phyloP scores from a whole-genome alignment of 2,888 invertebrate genomes.

The Morpho helenor region DNA sequence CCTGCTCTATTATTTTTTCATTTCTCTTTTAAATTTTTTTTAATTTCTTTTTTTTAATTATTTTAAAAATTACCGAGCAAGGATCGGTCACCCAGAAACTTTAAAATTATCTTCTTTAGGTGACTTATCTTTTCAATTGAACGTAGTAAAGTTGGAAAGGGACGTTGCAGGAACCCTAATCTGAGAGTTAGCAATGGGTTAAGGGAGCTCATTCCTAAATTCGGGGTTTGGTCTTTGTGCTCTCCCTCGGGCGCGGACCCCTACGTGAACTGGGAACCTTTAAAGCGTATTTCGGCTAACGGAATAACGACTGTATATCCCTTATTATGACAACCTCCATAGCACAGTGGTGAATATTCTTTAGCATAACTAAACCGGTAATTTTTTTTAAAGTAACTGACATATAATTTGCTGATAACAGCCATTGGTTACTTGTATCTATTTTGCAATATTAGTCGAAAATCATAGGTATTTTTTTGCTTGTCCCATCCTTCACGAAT shows the following conservation, averaged over 20 bases:
- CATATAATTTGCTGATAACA: too few relatives aligned
- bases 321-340: not conserved
- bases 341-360: not conserved
- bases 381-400: too few relatives aligned
- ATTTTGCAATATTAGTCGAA: too few relatives aligned
- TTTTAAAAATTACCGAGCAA: too few relatives aligned
- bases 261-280: slow-evolving; percentile 22
- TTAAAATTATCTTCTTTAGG: too few relatives aligned
- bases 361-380: too few relatives aligned
- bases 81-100: too few relatives aligned
- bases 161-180: slow-evolving; percentile 44
- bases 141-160: slow-evolving; percentile 7
- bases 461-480: too few relatives aligned
- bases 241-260: slow-evolving; percentile 52
- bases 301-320: slow-evolving; percentile 8
- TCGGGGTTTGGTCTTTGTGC: slow-evolving; percentile 59
- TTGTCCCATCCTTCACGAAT: not conserved
- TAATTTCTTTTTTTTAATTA: too few relatives aligned
- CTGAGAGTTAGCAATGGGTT: slow-evolving; percentile 54
- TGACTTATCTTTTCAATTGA: slow-evolving; percentile 4
- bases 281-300: slow-evolving; percentile 12
- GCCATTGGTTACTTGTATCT: too few relatives aligned
- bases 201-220: slow-evolving; percentile 55
- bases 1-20: too few relatives aligned
- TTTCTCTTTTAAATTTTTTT: too few relatives aligned